These are phyloP conservation scores for Drosophila dives DNA, from an alignment of 2,888 invertebrate genomes.

Conservation along the genomic window DNA sequence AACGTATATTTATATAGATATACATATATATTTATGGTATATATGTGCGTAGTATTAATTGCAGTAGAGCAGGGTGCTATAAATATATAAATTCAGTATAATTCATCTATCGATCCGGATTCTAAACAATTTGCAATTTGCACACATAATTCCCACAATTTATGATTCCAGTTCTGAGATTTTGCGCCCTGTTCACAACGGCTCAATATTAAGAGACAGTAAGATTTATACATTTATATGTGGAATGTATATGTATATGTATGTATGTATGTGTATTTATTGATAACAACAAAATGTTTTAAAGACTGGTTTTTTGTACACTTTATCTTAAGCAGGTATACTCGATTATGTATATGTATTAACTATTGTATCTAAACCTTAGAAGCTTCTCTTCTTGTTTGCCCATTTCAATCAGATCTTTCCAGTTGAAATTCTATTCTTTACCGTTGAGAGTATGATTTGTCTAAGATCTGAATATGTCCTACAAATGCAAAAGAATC, in stretches of 20 bases:
- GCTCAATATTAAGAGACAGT: constrained; percentile 35
- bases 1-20: constrained; percentile 3
- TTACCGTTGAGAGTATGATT: not conserved
- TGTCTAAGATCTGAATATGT: not conserved
- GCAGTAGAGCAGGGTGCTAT: constrained; percentile 39
- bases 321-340: constrained; percentile 78
- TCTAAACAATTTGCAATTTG: constrained; percentile 5
- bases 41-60: constrained; percentile 23
- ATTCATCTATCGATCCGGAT: constrained; percentile 3
- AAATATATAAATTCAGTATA: constrained; percentile 4
- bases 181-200: constrained; percentile 19
- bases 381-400: constrained; percentile 9
- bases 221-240: constrained; percentile 43
- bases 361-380: constrained; percentile 30
- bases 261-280: constrained; percentile 40
- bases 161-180: constrained; percentile 12
- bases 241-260: constrained; percentile 27
- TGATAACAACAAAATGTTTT: constrained; percentile 70
- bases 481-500: not conserved
- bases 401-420: constrained; percentile 14
- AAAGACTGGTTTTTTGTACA: constrained; percentile 84
- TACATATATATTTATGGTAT: not conserved
- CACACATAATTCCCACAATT: not conserved
- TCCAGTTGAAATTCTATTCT: constrained; percentile 2
- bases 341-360: constrained; percentile 48